Percentiles rank a stretch among this genome's conserved stretches.
Evolutionary conservation across 2,888 invertebrate species (phyloP).

Genomic region (Julus scandinavius): DNA sequence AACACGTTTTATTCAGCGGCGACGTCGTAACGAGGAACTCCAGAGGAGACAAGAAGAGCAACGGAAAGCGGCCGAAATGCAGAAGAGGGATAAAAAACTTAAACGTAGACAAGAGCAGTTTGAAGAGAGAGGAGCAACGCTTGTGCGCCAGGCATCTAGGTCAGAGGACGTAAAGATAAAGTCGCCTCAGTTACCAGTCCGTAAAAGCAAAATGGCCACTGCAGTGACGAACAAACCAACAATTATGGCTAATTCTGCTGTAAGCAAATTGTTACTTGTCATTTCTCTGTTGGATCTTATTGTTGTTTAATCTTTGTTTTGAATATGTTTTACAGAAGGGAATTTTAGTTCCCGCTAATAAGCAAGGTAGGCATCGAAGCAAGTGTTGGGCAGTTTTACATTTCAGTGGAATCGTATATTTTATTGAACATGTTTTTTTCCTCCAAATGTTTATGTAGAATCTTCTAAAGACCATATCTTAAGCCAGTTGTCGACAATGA

Average conservation of each 20-base stretch:
- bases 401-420: too few relatives aligned
- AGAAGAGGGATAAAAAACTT: slow-evolving; percentile 23
- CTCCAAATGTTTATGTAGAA: background rate
- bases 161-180: background rate
- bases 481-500: slow-evolving; percentile 56
- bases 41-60: slow-evolving; percentile 50
- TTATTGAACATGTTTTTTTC: background rate
- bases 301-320: background rate
- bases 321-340: background rate
- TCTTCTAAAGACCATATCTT: slow-evolving; percentile 54
- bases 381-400: too few relatives aligned
- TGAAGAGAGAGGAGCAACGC: slow-evolving; percentile 47
- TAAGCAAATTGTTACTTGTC: background rate
- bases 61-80: slow-evolving; percentile 44
- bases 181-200: slow-evolving; percentile 24
- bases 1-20: slow-evolving; percentile 3
- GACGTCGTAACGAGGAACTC: slow-evolving; percentile 55
- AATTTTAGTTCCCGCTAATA: background rate
- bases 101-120: slow-evolving; percentile 49
- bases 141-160: background rate
- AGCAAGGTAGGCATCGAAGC: background rate
- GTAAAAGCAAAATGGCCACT: background rate
- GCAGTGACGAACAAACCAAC: background rate
- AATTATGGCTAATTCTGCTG: background rate
- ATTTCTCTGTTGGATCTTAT: background rate